Percentiles rank a stretch among this genome's conserved stretches.
Evolutionary conservation across 2,113 vertebrate genomes (phyloP).

Genomic region (Otocyon megalotis): DNA sequence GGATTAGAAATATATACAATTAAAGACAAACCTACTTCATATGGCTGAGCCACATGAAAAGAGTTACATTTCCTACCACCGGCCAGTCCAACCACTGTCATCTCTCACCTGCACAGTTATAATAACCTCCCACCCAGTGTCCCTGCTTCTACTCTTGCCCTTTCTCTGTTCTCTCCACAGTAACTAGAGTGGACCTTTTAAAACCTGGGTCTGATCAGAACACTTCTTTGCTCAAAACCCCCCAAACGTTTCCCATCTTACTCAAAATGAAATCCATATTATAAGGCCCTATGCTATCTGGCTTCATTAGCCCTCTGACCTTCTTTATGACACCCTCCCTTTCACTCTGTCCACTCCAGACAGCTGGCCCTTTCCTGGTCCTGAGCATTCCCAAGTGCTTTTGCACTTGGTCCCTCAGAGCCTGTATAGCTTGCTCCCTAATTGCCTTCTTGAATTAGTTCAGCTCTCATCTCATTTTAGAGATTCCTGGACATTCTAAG

Average conservation of each 20-base stretch:
- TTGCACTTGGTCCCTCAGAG: not conserved
- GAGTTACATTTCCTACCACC: not conserved
- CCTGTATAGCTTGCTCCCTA: not conserved
- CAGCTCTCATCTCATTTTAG: not conserved
- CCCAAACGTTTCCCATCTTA: not conserved
- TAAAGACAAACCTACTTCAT: conserved; percentile 11
- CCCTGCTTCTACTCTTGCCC: not conserved
- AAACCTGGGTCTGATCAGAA: not conserved
- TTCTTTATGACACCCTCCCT: not conserved
- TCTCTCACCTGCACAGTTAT: not conserved
- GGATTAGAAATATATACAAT: conserved; percentile 26
- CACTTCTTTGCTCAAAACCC: not conserved
- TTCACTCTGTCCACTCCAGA: not conserved
- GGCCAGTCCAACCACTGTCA: not conserved
- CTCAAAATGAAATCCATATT: not conserved
- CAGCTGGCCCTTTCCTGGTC: not conserved
- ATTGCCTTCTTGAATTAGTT: not conserved
- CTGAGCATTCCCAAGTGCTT: not conserved
- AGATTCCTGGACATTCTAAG: not conserved
- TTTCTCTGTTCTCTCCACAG: not conserved
- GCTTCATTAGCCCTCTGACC: not conserved
- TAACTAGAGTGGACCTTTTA: not conserved
- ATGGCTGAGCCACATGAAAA: not conserved
- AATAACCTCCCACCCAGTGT: not conserved
- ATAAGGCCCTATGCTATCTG: not conserved